phyloP scores from a whole-genome alignment of 2,797 vertebrate species.

The Gouania willdenowi region DNA sequence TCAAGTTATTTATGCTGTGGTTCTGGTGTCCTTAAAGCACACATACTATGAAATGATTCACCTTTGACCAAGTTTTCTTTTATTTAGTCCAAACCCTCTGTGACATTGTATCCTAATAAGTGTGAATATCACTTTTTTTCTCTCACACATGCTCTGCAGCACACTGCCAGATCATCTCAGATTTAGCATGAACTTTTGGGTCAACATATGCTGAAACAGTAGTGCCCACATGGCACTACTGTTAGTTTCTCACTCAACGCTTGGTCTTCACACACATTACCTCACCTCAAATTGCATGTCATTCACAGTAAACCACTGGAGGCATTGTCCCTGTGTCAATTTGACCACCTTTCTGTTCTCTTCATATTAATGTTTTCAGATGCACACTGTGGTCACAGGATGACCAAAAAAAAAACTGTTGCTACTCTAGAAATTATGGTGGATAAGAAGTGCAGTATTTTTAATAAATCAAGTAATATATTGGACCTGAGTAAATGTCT shows the following conservation, averaged over 20 bases:
- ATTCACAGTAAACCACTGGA: too few relatives aligned
- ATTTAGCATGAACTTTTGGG: slow-evolving; percentile 49
- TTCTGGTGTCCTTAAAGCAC: slow-evolving; percentile 3
- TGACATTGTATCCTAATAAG: slow-evolving; percentile 29
- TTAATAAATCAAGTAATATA: too few relatives aligned
- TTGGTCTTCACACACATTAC: slow-evolving; percentile 4
- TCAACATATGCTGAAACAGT: slow-evolving; percentile 48
- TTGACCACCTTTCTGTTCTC: too few relatives aligned
- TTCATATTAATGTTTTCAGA: too few relatives aligned
- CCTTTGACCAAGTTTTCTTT: slow-evolving; percentile 8
- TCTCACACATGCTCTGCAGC: not conserved
- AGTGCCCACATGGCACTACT: slow-evolving; percentile 8
- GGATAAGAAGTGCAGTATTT: not conserved
- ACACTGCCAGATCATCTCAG: slow-evolving; percentile 39
- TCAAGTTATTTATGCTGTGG: slow-evolving; percentile 18
- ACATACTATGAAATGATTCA: slow-evolving; percentile 1
- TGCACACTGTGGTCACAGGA: not conserved
- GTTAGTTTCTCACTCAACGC: slow-evolving; percentile 17
- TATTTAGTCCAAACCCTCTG: slow-evolving; percentile 8
- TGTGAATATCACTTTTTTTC: slow-evolving; percentile 5
- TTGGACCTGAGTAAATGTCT: too few relatives aligned
- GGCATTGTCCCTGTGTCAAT: too few relatives aligned
- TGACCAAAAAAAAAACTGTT: too few relatives aligned
- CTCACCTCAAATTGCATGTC: not conserved
- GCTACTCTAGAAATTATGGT: not conserved